phyloP scores from a whole-genome alignment of 2,797 vertebrate species.

The Ctenochaetus hawaiiensis region DNA sequence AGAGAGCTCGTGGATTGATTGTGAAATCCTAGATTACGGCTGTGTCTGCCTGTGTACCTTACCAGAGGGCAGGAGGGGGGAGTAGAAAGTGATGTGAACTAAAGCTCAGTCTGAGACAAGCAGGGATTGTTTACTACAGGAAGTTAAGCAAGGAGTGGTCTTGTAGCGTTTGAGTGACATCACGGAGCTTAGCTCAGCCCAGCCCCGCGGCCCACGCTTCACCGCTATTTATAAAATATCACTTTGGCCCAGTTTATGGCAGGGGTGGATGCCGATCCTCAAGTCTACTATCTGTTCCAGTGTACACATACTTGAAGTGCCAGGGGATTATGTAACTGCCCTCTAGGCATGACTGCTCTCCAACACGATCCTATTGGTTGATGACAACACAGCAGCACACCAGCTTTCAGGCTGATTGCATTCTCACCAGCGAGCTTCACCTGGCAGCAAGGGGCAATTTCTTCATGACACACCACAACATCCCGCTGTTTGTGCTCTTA shows the following conservation, averaged over 20 bases:
- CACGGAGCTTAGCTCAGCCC: constrained; percentile 75
- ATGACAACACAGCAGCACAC: constrained; percentile 66
- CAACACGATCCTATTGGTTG: constrained; percentile 53
- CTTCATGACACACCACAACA: constrained; percentile 46
- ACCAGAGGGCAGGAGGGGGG: constrained; percentile 22
- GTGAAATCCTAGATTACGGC: constrained; percentile 62
- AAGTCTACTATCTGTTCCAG: constrained; percentile 79
- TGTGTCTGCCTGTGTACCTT: constrained; percentile 35
- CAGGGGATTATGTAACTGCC: constrained; percentile 81
- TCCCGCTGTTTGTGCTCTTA: constrained; percentile 25
- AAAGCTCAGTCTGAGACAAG: constrained; percentile 78
- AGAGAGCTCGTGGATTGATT: constrained; percentile 51
- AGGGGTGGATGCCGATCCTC: constrained; percentile 80
- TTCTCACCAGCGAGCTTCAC: constrained; percentile 52
- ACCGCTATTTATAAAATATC: constrained; percentile 84
- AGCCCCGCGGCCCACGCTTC: constrained; percentile 82
- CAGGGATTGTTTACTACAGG: constrained; percentile 86
- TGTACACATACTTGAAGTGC: constrained; percentile 76
- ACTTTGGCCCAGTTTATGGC: constrained; percentile 81
- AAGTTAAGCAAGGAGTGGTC: constrained; percentile 86
- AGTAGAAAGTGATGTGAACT: constrained; percentile 49
- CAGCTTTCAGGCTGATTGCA: constrained; percentile 51
- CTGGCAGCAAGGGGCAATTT: constrained; percentile 43
- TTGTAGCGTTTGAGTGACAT: constrained; percentile 79
- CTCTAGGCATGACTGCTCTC: constrained; percentile 74